Base-by-base conservation (phyloP, 92 coral and sea anemone genomes). In the Zoanthus sociatus region DNA sequence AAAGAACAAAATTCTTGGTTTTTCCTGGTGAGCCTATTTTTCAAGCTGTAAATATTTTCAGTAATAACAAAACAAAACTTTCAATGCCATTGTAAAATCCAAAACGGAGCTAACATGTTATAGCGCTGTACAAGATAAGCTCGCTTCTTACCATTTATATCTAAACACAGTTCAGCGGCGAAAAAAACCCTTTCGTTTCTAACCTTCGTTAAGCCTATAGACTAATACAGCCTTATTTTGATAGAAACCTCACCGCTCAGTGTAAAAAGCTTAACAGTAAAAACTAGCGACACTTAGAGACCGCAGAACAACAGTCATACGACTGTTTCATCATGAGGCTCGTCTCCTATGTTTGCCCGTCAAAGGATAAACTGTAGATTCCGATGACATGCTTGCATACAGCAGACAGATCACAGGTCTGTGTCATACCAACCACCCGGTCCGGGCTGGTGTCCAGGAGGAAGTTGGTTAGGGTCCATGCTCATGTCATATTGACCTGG, bases 341-440 rank as follows among this genome's bases (percentile, higher is more conserved):
- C 50, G 33, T 64, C 46, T 81, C 56, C 74, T 33, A 55, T 81
- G 63, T 18, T 64, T 58, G 44, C 61, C 63, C 17, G 85, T 64
- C 58, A 31, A 81, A 81, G 44, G 4, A 37, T 50, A 64, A 20
- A 44, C 16, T 18, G 18, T 26, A 26, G 26, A 26, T 26, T 26
- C 26, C 26, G 8, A 55, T 45, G 12, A 21, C n/a, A 26, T 12
- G 54, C 17, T 1, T 46, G 11, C 26, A 46, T 53, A 0, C 3
- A n/a, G n/a, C 55, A 45, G 60, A 46, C 60, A 13, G 73, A 31
- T 86, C 15, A 94, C 79, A 94, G 92, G 77, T 94, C 98, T 5
- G 98, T 94, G 86, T 94, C 98, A 31, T 94, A 94, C 98, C 96
- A 93, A 11, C 98, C 98, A 17, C 98, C 98, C 5, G 79, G 86